Evolutionary conservation across 2,797 vertebrate species (phyloP), one percentile per base, ranked within the genome.

Genomic region (Oceanodroma leucorhoa): DNA sequence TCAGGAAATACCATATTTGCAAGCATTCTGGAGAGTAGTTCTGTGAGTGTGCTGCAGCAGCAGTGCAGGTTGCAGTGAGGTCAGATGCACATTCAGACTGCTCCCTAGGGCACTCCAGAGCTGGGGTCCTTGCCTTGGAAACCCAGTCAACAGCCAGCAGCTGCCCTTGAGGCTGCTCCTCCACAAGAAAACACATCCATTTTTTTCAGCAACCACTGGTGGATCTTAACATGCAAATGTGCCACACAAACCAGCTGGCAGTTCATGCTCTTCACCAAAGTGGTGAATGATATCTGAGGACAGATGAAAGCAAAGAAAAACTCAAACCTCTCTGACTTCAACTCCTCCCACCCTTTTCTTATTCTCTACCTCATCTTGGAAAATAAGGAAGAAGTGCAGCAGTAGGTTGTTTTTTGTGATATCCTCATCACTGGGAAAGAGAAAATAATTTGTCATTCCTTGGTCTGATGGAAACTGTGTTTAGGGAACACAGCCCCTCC

Each of bases 381-480:
- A 95, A 95, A 95, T 88, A 92, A 91, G 60, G 86, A 94, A 20
- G 30, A 94, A 92, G 17, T 69, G 65, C 72, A 97, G 75, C 86
- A 84, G 89, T 82, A 94, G 87, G 50, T 80, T 58, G 76, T 6
- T 21, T 94, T 97, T 89, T 64, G 40, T 95, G 95, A 94, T 95
- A 81, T 64, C 72, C 77, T 96, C 89, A 89, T 97, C 95, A 94
- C 3, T 62, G 30, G 34, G 87, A 97, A 88, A 93, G 89, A 94
- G 94, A 96, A 91, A 91, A 92, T 87, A 96, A 91, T 98, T 97
- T 97, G 87, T 97, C 92, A 93, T 95, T 94, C 81, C 90, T 94
- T 80, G 64, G 65, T 95, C 85, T 89, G 92, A 95, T 82, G 83
- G 89, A 94, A 97, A 96, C 57, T 45, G 90, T 89, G 73, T 88